Evolutionary conservation across 2,888 invertebrate genomes (phyloP).

Genomic region (Prenolepis imparis): DNA sequence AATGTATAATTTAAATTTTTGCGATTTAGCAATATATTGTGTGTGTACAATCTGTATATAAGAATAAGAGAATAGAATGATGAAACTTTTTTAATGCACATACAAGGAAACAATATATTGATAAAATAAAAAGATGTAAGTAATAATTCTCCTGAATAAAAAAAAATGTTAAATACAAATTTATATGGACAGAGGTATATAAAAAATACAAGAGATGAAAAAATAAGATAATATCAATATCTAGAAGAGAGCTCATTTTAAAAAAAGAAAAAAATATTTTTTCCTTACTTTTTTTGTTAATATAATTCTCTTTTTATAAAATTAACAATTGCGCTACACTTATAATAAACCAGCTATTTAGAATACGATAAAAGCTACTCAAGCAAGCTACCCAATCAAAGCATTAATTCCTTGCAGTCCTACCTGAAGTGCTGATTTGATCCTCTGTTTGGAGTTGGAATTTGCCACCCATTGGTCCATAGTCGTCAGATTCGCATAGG

Average conservation of each 20-base stretch:
- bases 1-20: not conserved
- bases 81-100: not conserved
- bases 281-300: not conserved
- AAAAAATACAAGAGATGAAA: not conserved
- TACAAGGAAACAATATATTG: not conserved
- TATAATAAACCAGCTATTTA: not conserved
- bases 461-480: constrained; percentile 91
- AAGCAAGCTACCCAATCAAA: constrained; percentile 2
- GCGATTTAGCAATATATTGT: not conserved
- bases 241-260: not conserved
- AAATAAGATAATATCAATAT: not conserved
- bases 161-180: not conserved
- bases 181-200: not conserved
- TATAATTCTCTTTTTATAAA: not conserved
- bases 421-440: constrained; percentile 87
- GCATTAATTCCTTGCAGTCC: constrained; percentile 56
- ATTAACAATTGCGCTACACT: not conserved
- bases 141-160: not conserved
- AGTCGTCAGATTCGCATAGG: constrained; percentile 92
- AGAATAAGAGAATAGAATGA: not conserved
- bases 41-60: not conserved
- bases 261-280: constrained; percentile 2
- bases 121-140: not conserved
- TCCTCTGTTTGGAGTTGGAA: constrained; percentile 92
- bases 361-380: not conserved